Conservation (phyloP, 2,888 invertebrate genomes). For the Philonicus albiceps region DNA sequence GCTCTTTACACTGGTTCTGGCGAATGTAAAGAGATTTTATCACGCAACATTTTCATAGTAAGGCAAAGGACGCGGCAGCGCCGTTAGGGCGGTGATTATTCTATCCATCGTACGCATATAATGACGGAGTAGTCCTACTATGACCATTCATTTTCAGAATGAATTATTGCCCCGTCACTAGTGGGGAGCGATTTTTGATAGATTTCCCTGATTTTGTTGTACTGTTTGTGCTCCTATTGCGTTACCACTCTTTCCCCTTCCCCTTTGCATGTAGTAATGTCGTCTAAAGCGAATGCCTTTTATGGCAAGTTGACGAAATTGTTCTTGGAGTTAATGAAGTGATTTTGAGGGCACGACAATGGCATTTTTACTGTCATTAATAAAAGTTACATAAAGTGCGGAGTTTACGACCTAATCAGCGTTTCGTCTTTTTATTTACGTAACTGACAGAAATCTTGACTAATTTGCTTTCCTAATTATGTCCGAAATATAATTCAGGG, state of each 20-base stretch:
- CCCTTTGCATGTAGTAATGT: background rate
- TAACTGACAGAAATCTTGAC: background rate
- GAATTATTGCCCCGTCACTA: constrained; percentile 23
- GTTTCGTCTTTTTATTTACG: background rate
- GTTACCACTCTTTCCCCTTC: background rate
- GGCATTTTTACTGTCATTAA: constrained; percentile 2
- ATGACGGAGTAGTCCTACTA: constrained; percentile 7
- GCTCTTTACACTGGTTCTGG: background rate
- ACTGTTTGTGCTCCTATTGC: background rate
- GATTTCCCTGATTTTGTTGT: constrained; percentile 3
- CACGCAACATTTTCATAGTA: constrained; percentile 26
- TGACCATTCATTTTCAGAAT: constrained; percentile 31
- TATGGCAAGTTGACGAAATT: background rate
- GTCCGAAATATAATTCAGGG: background rate
- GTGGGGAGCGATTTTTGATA: constrained; percentile 18
- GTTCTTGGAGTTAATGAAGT: constrained; percentile 3
- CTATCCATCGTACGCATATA: constrained; percentile 17
- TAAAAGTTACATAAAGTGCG: constrained; percentile 4
- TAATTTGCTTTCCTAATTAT: background rate
- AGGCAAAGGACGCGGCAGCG: background rate
- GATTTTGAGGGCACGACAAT: background rate
- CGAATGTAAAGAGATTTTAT: constrained; percentile 26
- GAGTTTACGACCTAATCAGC: background rate
- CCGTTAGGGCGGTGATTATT: constrained; percentile 21
- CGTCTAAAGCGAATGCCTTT: background rate